These are phyloP conservation scores for Enoplolaimus lenunculus DNA, from an alignment of 2,888 invertebrate species.

Conservation along the genomic window DNA sequence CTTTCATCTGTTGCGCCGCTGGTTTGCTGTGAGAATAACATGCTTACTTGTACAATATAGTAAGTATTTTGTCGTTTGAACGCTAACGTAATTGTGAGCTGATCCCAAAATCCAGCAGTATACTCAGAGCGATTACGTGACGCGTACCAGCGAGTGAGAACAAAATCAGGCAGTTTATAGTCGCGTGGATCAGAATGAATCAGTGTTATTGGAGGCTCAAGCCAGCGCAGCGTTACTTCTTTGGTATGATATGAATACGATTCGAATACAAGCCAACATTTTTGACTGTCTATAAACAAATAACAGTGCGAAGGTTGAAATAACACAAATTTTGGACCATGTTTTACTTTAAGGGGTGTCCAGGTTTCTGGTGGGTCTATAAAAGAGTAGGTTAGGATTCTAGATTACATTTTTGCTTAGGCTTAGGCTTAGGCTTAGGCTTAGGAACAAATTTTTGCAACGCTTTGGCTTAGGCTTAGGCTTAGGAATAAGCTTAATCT, in stretches of 20 bases:
- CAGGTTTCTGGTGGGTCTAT: no score
- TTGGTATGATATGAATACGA: constrained; percentile 39
- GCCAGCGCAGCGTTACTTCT: constrained; percentile 25
- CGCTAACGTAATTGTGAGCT: constrained; percentile 35
- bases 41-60: constrained; percentile 33
- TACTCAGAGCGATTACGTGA: constrained; percentile 32
- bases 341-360: no score
- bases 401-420: no score
- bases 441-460: no score
- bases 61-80: constrained; percentile 34
- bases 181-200: neutral
- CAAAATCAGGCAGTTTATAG: constrained; percentile 31
- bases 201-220: constrained; percentile 1
- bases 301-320: no score
- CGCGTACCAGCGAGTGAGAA: constrained; percentile 33
- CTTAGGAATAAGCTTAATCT: no score
- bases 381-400: no score
- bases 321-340: no score
- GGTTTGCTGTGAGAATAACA: no score
- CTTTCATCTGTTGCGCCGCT: no score
- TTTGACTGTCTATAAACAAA: constrained; percentile 6
- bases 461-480: no score
- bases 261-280: constrained; percentile 26
- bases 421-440: no score
- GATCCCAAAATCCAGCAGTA: constrained; percentile 39